Conservation (phyloP, 2,113 vertebrate species). For the Rousettus leschenaultii region DNA sequence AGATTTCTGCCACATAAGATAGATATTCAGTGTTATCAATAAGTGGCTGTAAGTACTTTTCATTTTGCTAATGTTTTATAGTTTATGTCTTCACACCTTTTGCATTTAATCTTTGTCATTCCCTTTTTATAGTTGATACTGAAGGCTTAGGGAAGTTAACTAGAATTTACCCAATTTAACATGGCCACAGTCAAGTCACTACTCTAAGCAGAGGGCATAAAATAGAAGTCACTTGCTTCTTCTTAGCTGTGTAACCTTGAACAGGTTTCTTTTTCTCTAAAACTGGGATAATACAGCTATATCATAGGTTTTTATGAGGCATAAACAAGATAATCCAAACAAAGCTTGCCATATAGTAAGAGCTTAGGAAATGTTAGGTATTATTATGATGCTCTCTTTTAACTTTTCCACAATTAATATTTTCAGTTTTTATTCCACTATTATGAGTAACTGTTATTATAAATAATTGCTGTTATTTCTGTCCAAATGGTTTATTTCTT, state of each 20-base stretch:
- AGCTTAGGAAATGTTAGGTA: neutral
- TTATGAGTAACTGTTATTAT: neutral
- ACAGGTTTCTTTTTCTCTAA: neutral
- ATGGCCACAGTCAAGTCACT: neutral
- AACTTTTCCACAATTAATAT: slow-evolving; percentile 8
- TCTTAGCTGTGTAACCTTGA: neutral
- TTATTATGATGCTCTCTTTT: neutral
- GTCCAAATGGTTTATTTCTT: slow-evolving; percentile 20
- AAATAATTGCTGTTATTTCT: slow-evolving; percentile 19
- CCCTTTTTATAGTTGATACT: neutral
- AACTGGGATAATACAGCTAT: neutral
- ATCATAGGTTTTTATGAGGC: neutral
- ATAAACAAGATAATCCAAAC: neutral
- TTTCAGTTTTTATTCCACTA: slow-evolving; percentile 19
- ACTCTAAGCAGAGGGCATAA: neutral
- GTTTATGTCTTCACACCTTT: neutral
- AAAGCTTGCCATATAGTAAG: neutral
- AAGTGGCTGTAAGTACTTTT: neutral
- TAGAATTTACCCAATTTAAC: neutral
- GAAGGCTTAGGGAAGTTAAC: neutral
- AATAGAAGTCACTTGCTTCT: neutral
- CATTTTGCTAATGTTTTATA: neutral
- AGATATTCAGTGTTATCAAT: neutral
- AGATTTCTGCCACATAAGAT: neutral
- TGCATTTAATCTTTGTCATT: neutral